Evolutionary conservation across 2,113 vertebrate genomes (phyloP).

Genomic region (Equus quagga): DNA sequence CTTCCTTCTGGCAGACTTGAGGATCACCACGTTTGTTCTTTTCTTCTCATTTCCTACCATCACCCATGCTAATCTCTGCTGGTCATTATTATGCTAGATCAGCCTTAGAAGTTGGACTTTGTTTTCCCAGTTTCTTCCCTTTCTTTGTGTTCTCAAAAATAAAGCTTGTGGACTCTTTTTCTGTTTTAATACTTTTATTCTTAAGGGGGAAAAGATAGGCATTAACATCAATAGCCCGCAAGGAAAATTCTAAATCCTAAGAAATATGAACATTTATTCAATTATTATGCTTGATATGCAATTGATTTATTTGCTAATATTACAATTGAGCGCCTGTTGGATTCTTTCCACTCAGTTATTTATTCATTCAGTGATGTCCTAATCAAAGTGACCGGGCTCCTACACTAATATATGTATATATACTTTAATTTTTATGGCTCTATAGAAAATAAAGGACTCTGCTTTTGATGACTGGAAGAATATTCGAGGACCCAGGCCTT

Average conservation of each 20-base stretch:
- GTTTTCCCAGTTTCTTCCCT: neutral
- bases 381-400: neutral
- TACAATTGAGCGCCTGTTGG: neutral
- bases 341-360: neutral
- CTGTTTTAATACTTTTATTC: constrained; percentile 8
- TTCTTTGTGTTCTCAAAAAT: constrained; percentile 13
- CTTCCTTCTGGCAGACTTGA: neutral
- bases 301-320: constrained; percentile 26
- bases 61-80: neutral
- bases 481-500: constrained; percentile 95
- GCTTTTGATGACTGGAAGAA: constrained; percentile 95
- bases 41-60: neutral
- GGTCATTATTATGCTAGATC: neutral
- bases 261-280: neutral
- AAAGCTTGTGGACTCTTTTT: neutral
- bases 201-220: neutral
- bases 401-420: constrained; percentile 58
- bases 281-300: neutral
- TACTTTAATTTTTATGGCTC: constrained; percentile 73
- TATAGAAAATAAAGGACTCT: constrained; percentile 92
- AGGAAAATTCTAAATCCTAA: constrained; percentile 39
- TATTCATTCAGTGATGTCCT: neutral
- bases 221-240: constrained; percentile 2
- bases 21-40: neutral
- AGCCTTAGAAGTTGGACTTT: neutral